These are phyloP conservation scores for Anniella stebbinsi DNA, from an alignment of 2,797 vertebrate species.

Conservation along the genomic window DNA sequence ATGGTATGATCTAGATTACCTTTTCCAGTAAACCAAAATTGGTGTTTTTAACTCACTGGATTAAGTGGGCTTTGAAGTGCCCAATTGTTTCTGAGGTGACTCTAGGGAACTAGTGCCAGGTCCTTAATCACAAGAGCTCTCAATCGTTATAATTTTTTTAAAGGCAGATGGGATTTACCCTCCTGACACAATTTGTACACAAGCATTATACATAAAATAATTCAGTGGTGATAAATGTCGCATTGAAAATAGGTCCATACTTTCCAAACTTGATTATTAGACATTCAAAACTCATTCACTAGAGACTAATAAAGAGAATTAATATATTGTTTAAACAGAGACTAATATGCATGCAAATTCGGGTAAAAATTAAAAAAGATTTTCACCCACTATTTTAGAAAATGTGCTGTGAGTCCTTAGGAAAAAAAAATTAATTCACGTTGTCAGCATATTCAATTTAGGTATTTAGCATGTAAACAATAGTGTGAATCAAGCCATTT, in stretches of 20 bases:
- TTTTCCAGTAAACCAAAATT: constrained; percentile 24
- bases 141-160: constrained; percentile 28
- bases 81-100: constrained; percentile 45
- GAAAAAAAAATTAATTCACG: constrained; percentile 68
- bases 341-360: constrained; percentile 77
- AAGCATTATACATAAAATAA: constrained; percentile 49
- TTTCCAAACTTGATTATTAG: constrained; percentile 66
- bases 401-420: constrained; percentile 56
- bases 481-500: constrained; percentile 61
- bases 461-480: constrained; percentile 73
- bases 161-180: constrained; percentile 54
- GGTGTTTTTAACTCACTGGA: constrained; percentile 41
- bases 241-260: constrained; percentile 57
- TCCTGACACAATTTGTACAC: constrained; percentile 44
- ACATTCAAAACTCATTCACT: constrained; percentile 65
- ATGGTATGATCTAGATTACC: constrained; percentile 10
- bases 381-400: constrained; percentile 69
- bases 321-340: constrained; percentile 75
- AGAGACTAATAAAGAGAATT: constrained; percentile 76
- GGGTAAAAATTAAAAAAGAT: constrained; percentile 67
- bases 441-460: constrained; percentile 58
- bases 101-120: neutral
- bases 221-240: constrained; percentile 69
- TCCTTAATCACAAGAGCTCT: constrained; percentile 60
- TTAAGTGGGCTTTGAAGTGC: constrained; percentile 30